phyloP scores from a whole-genome alignment of 2,113 vertebrate species.

The Procavia capensis region DNA sequence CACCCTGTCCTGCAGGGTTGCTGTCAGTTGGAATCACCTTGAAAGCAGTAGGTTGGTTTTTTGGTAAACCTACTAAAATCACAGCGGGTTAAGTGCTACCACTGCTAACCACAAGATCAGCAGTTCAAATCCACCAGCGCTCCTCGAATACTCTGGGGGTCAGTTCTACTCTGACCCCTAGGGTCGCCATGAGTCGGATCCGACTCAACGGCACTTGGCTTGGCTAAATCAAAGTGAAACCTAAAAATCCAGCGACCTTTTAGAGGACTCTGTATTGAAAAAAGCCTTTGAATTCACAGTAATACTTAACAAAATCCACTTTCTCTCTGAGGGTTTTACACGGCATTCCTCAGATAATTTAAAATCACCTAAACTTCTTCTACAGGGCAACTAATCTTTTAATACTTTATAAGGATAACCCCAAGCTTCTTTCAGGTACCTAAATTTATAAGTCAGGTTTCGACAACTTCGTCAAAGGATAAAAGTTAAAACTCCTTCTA shows the following conservation, averaged over 20 bases:
- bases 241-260: conserved; percentile 36
- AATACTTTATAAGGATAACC: conserved; percentile 23
- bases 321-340: conserved; percentile 18
- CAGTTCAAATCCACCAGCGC: too few relatives aligned
- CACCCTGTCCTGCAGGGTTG: too few relatives aligned
- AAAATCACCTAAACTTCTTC: conserved; percentile 12
- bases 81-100: too few relatives aligned
- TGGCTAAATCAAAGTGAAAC: conserved; percentile 64
- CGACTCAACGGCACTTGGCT: too few relatives aligned
- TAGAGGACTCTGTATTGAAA: neutral
- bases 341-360: neutral
- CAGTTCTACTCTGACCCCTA: too few relatives aligned
- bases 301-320: conserved; percentile 21
- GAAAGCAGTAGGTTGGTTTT: too few relatives aligned
- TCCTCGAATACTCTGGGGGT: too few relatives aligned
- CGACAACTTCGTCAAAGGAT: neutral
- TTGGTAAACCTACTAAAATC: conserved; percentile 69
- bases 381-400: conserved; percentile 48
- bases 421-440: conserved; percentile 20
- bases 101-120: too few relatives aligned
- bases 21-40: too few relatives aligned
- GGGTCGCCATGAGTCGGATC: too few relatives aligned
- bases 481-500: conserved; percentile 41
- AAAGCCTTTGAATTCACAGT: conserved; percentile 20
- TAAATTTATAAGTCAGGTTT: conserved; percentile 51